These are phyloP conservation scores for Antheraea mylitta DNA, from an alignment of 1,140 invertebrate species.

Conservation along the genomic window DNA sequence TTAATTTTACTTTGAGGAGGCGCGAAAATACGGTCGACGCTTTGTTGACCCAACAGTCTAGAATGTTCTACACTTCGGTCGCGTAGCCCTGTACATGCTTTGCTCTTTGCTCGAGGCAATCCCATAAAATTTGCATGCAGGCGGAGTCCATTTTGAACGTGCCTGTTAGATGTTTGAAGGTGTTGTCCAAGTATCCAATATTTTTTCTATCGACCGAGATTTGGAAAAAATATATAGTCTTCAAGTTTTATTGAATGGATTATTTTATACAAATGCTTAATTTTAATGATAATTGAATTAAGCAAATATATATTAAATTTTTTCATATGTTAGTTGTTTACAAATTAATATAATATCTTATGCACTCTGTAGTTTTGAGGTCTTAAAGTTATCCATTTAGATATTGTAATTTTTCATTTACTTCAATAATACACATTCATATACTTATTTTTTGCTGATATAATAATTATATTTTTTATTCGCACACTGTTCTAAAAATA, in stretches of 20 bases:
- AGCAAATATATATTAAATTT: too few species aligned
- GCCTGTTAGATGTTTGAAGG: slow-evolving; percentile 55
- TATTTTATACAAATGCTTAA: not conserved
- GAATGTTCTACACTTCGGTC: slow-evolving; percentile 19
- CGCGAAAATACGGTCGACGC: slow-evolving; percentile 63
- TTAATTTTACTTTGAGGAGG: slow-evolving; percentile 75
- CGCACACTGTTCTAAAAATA: too few species aligned
- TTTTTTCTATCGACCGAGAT: slow-evolving; percentile 9
- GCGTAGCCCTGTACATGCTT: slow-evolving; percentile 10
- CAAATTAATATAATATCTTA: too few species aligned
- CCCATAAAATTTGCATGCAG: slow-evolving; percentile 62
- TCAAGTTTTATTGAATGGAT: not conserved
- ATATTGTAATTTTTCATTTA: too few species aligned
- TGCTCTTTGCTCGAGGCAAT: slow-evolving; percentile 33
- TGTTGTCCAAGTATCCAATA: slow-evolving; percentile 29
- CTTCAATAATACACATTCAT: too few species aligned
- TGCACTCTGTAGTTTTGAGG: too few species aligned
- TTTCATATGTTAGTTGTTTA: too few species aligned
- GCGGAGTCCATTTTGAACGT: slow-evolving; percentile 53
- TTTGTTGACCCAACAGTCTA: slow-evolving; percentile 47
- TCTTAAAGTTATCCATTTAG: too few species aligned
- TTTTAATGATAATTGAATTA: too few species aligned
- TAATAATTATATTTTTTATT: too few species aligned
- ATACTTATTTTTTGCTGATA: too few species aligned
- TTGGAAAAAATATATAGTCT: too few species aligned